A percentile compares a stretch with the other conserved stretches of the same genome.
Evolutionary conservation across 1,140 invertebrate genomes (phyloP).

Genomic region (Polypedilum vanderplanki): DNA sequence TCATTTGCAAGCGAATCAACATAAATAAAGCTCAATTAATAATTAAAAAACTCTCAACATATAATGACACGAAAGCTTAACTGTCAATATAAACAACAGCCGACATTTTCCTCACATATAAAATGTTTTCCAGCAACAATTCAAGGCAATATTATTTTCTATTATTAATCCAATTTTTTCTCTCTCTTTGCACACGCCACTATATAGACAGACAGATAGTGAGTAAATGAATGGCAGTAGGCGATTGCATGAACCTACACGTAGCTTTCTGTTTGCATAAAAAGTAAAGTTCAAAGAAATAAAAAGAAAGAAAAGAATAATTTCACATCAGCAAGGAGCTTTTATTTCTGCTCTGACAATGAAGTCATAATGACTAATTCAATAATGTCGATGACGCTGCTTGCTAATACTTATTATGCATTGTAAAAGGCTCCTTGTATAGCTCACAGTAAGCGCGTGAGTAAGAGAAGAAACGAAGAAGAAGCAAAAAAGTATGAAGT

Average conservation of each 20-base stretch:
- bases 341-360: neutral
- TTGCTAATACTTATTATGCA: neutral
- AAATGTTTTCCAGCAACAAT: neutral
- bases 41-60: neutral
- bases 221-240: neutral
- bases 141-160: slow-evolving; percentile 14
- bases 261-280: neutral
- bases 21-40: neutral
- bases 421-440: neutral
- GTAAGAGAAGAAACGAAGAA: neutral
- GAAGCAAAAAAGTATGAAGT: neutral
- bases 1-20: neutral
- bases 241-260: neutral
- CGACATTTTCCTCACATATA: neutral
- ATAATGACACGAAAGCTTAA: neutral
- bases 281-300: neutral
- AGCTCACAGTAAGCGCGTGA: neutral
- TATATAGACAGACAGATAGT: neutral
- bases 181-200: slow-evolving; percentile 26
- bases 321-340: neutral
- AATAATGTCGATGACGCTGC: neutral
- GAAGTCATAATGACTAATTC: neutral
- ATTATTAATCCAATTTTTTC: slow-evolving; percentile 28
- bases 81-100: neutral
- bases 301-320: neutral